Base-by-base conservation (phyloP, 2,113 vertebrate genomes). In the Acrocephalus kingi region DNA sequence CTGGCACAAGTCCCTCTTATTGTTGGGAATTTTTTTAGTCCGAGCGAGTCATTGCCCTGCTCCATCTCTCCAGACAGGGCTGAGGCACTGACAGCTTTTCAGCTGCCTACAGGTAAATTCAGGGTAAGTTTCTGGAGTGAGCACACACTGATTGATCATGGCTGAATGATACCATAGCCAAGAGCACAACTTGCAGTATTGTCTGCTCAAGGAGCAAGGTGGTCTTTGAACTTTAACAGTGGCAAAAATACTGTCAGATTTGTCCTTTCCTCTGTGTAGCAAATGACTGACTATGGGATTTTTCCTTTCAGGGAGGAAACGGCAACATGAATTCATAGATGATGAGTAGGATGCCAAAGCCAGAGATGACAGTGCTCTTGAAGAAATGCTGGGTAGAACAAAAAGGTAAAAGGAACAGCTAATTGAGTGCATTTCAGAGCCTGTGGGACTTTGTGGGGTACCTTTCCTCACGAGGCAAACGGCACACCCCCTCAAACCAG, bases 341-440 rank as follows among this genome's bases (percentile, higher is more conserved):
- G 89, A 93, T 93, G 95, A 93, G 92, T 97, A 97, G 96, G 94
- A 96, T 96, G 96, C 94, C 96, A 95, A 97, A 97, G 90, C 94
- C 96, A 96, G 96, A 97, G 93, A 96, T 97, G 96, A 96, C 94
- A 94, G 96, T 94, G 93, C 93, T 96, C 92, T 92, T 97, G 96
- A 96, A 96, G 94, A 96, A 97, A 92, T 96, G 96, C 90, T 95
- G 93, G 92, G 95, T 94, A 96, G 93, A 95, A 84, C 94, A 95
- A 97, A 97, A 97, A 96, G 93, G 93, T 96, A 96, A 97, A 96
- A 96, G 94, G 86, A 96, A 95, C 87, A 90, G 90, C 74, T 93
- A 51, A 93, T 54, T 88, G 94, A 90, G 92, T 94, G 75, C 63
- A 7, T 94, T 94, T 88, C 67, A 62, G 93, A 96, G 66, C 81